Percentiles rank a stretch among this genome's conserved stretches.
phyloP scores from a whole-genome alignment of 2,888 invertebrate genomes.

The Cistogaster globosa region DNA sequence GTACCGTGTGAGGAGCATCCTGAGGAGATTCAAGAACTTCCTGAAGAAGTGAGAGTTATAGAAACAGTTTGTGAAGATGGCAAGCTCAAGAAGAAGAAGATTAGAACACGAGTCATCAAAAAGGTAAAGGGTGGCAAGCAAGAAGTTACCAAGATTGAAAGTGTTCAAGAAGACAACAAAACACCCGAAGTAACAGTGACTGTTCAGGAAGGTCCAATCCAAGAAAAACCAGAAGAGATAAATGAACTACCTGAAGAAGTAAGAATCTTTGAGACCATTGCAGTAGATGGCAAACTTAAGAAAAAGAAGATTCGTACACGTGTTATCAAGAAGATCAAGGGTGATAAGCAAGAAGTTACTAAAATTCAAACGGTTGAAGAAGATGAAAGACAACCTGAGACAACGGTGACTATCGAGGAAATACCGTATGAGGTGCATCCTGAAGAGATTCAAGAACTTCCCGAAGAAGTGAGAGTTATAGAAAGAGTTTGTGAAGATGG shows the following conservation, averaged over 20 bases:
- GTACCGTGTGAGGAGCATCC: not conserved
- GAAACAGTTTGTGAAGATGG: slow-evolving; percentile 14
- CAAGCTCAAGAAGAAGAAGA: slow-evolving; percentile 15
- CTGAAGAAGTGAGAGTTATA: slow-evolving; percentile 14
- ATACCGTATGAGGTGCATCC: not conserved
- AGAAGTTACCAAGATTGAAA: slow-evolving; percentile 35
- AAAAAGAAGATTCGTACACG: slow-evolving; percentile 65
- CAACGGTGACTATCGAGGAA: slow-evolving; percentile 19
- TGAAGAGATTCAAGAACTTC: slow-evolving; percentile 4
- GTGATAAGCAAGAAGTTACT: slow-evolving; percentile 24
- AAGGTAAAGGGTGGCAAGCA: slow-evolving; percentile 27
- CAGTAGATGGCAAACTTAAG: slow-evolving; percentile 70
- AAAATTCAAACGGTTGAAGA: slow-evolving; percentile 28
- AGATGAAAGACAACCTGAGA: slow-evolving; percentile 21
- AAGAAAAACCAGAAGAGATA: slow-evolving; percentile 13
- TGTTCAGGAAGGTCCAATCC: not conserved
- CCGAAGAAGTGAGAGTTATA: slow-evolving; percentile 19
- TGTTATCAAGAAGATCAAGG: slow-evolving; percentile 48
- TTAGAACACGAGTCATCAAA: slow-evolving; percentile 20
- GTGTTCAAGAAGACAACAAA: slow-evolving; percentile 25
- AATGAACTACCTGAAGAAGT: slow-evolving; percentile 67
- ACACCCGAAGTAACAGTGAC: slow-evolving; percentile 16
- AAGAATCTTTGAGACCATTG: slow-evolving; percentile 68
- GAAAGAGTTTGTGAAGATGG: slow-evolving; percentile 18
- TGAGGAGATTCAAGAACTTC: slow-evolving; percentile 8